A percentile compares a stretch with the other conserved stretches of the same genome.
phyloP scores from a whole-genome alignment of 2,113 vertebrate genomes.

The Dendropsophus ebraccatus region DNA sequence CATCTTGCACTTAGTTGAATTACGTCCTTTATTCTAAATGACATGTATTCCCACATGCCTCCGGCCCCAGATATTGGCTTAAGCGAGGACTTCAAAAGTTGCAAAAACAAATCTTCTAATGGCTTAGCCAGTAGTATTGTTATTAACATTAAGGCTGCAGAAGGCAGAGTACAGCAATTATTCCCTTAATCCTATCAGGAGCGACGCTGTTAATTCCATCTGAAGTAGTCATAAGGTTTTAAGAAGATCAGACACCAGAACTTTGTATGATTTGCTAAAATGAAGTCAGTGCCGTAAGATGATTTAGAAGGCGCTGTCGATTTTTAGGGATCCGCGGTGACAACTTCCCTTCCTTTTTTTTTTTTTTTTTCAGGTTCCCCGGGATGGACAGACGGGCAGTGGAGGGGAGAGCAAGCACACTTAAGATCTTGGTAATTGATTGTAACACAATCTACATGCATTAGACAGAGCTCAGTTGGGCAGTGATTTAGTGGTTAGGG shows the following conservation, averaged over 20 bases:
- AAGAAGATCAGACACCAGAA: slow-evolving; percentile 12
- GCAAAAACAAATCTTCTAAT: too few species aligned
- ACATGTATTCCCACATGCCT: neutral
- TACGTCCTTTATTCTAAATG: neutral
- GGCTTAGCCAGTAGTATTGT: neutral
- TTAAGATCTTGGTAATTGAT: slow-evolving; percentile 60
- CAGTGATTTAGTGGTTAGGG: slow-evolving; percentile 59
- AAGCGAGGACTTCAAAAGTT: neutral
- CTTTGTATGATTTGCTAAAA: neutral
- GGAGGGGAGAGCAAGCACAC: slow-evolving; percentile 43
- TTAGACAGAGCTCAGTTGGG: slow-evolving; percentile 55
- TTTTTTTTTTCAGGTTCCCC: slow-evolving; percentile 29
- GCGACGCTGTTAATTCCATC: neutral
- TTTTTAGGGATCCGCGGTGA: neutral
- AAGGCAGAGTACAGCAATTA: neutral
- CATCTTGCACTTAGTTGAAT: neutral
- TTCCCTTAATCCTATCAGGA: neutral
- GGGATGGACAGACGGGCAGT: slow-evolving; percentile 45
- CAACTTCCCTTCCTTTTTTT: slow-evolving; percentile 26
- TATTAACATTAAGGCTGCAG: neutral
- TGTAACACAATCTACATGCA: slow-evolving; percentile 60
- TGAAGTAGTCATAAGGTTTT: neutral
- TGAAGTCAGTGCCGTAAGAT: neutral
- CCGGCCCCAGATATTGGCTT: neutral
- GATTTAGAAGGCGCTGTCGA: neutral